Percentiles rank a stretch among this genome's conserved stretches.
Conservation (phyloP, 2,113 vertebrate genomes). For the Seriola quinqueradiata region DNA sequence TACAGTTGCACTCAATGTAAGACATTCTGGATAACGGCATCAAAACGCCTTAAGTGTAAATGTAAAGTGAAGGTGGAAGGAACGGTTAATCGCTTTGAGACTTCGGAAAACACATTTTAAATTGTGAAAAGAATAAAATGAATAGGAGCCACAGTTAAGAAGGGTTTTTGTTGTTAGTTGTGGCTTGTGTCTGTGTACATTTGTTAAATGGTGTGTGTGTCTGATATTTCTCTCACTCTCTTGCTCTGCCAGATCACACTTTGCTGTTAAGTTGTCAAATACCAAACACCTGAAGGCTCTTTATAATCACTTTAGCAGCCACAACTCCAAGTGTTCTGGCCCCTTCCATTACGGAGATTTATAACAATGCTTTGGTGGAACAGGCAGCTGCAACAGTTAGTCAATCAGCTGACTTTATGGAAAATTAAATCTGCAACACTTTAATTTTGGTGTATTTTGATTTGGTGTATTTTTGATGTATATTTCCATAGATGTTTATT, state of each 20-base stretch:
- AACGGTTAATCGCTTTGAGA: background rate
- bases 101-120: background rate
- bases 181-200: background rate
- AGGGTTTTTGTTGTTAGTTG: background rate
- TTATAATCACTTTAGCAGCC: slow-evolving; percentile 13
- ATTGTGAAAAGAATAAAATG: background rate
- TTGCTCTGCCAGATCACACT: background rate
- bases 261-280: background rate
- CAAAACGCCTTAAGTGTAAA: background rate
- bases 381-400: background rate
- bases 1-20: background rate
- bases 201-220: background rate
- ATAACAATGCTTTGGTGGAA: background rate
- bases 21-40: background rate
- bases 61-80: background rate
- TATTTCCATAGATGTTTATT: no score
- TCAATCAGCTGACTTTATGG: background rate
- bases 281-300: background rate
- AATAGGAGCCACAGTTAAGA: background rate
- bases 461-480: no score
- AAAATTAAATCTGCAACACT: background rate
- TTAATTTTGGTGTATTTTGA: background rate
- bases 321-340: background rate
- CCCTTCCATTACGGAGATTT: background rate
- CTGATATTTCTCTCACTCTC: background rate